A percentile compares a stretch with the other conserved stretches of the same genome.
These are phyloP conservation scores for Pungitius pungitius DNA, from an alignment of 2,113 vertebrate genomes.

Conservation along the genomic window DNA sequence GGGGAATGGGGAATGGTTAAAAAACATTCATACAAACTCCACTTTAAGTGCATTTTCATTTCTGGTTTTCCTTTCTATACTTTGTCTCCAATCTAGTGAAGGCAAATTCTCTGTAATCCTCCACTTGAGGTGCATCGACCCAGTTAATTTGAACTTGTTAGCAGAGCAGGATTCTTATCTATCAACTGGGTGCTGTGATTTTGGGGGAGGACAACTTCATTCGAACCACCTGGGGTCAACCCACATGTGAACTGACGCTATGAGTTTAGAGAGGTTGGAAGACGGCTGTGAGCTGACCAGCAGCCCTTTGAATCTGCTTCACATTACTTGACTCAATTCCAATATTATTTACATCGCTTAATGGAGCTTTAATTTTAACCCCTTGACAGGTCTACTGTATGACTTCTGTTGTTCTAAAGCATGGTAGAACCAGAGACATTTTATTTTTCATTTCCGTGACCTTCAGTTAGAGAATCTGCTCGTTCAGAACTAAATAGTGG, in stretches of 20 bases:
- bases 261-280: background rate
- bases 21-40: no score
- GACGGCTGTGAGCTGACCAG: background rate
- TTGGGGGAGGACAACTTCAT: no score
- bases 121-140: no score
- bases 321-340: background rate
- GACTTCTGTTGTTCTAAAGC: background rate
- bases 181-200: background rate
- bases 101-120: no score
- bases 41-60: no score
- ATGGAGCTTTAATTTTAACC: conserved; percentile 46
- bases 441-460: background rate
- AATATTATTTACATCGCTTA: conserved; percentile 20
- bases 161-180: background rate
- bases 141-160: background rate
- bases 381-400: background rate
- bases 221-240: background rate
- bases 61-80: no score
- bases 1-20: no score
- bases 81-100: no score
- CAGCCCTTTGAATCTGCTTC: background rate
- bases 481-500: background rate
- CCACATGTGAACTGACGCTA: background rate
- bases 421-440: conserved; percentile 60
- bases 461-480: background rate